Base-by-base conservation (phyloP, 2,113 vertebrate genomes). In the Rafetus swinhoei region DNA sequence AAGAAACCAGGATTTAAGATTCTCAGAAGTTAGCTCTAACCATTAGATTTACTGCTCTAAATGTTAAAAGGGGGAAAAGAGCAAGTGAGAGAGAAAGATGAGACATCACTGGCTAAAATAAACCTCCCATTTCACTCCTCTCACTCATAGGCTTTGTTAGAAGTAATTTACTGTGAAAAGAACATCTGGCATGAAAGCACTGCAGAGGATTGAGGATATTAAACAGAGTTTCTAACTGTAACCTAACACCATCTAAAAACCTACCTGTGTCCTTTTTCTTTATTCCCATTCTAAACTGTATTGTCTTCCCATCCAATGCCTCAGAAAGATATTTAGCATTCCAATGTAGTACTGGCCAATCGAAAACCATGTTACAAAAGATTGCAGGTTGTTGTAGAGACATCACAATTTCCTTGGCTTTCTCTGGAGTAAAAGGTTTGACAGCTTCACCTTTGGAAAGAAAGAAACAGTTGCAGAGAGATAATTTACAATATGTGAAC, bases 291-390 rank as follows among this genome's bases (percentile, higher is more conserved):
- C 99, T 98, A 96, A 99, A 99, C 69, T 92, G 96, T 59, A 99
- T 88, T 19, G 21, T 89, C 94, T 97, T 99, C 95, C 98, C 98
- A 53, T 82, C 92, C 24, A 99, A 96, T 81, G 98, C 19, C 0
- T 79, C 19, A 12, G 98, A 98, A 89, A 99, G 98, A 84, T 98
- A 95, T 84, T 98, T 88, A 4, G 87, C 98, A 11, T 98, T 98
- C 99, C 99, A 99, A 32, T 65, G 94, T 60, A 97, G 97, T n/a
- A 97, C 98, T 57, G 99, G 99, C 99, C 99, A 99, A 93, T 98
- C 97, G 0, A 84, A 94, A 84, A 92, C 98, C 99, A 99, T 99
- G 95, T 98, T 97, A 90, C 95, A 96, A 97, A 99, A 99, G 79
- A 99, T 94, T 8, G 98, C 98, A 5, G 99, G 99, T 57, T 98